A percentile compares a stretch with the other conserved stretches of the same genome.
These are phyloP conservation scores for Clarias laeviceps DNA, from an alignment of 2,797 vertebrate genomes.

Conservation along the genomic window DNA sequence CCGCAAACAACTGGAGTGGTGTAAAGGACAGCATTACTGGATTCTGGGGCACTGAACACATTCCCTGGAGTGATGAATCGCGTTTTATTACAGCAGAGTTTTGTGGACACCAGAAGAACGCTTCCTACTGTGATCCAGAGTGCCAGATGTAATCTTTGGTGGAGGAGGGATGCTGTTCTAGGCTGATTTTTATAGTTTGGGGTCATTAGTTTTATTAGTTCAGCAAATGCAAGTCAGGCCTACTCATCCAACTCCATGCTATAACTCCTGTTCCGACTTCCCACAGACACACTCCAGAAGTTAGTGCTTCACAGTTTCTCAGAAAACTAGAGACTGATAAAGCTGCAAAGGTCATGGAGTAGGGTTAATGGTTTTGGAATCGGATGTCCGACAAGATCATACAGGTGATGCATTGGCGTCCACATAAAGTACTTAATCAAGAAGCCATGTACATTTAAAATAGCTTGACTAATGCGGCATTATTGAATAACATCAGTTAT, in stretches of 20 bases:
- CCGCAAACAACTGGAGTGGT: no score
- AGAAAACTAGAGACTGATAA: neutral
- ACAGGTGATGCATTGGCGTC: neutral
- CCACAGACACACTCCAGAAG: neutral
- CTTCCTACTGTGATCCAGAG: no score
- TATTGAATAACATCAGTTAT: neutral
- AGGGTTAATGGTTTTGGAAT: neutral
- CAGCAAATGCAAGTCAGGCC: neutral
- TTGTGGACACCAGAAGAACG: neutral
- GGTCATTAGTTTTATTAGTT: neutral
- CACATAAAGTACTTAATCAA: neutral
- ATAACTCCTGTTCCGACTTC: neutral
- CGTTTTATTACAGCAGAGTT: neutral
- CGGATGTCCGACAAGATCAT: neutral
- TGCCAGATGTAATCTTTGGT: neutral
- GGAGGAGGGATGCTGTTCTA: neutral
- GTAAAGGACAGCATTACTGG: neutral
- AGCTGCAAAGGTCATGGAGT: neutral
- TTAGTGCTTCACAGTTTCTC: neutral
- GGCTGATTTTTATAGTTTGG: neutral
- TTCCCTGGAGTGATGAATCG: neutral
- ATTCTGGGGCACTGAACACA: neutral
- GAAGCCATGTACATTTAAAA: neutral
- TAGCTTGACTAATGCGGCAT: neutral
- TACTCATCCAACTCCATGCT: neutral